Conservation (phyloP, 2,113 vertebrate species). For the Dicaeum eximium region DNA sequence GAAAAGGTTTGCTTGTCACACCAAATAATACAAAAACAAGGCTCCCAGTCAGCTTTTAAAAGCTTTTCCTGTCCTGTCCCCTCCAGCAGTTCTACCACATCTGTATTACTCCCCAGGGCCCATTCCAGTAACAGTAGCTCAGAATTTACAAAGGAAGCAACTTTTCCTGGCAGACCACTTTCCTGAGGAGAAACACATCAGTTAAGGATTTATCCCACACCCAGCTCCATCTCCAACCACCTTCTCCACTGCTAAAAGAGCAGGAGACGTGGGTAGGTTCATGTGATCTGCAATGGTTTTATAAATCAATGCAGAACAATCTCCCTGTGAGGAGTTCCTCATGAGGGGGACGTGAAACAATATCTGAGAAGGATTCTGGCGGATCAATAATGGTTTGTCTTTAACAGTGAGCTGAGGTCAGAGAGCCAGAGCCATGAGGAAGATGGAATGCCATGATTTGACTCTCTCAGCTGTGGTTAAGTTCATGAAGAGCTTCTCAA, state of each 20-base stretch:
- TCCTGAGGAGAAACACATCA: background rate
- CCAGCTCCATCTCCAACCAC: background rate
- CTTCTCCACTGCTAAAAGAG: fast-evolving
- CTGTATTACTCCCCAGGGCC: background rate
- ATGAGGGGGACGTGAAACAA: background rate
- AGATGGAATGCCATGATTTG: background rate
- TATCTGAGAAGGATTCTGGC: background rate
- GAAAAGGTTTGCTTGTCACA: background rate
- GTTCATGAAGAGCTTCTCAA: background rate
- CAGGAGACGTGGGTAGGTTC: too few relatives aligned
- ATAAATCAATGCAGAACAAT: background rate
- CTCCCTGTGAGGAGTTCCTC: background rate
- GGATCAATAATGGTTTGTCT: background rate
- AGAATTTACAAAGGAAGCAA: background rate
- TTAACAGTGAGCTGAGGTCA: background rate
- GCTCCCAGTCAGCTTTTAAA: background rate
- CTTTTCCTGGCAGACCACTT: background rate
- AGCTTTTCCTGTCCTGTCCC: background rate
- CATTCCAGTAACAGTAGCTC: background rate
- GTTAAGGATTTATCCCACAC: background rate
- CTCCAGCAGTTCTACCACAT: background rate
- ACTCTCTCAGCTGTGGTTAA: background rate
- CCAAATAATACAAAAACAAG: background rate
- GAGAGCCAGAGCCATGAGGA: background rate
- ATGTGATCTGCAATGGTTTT: background rate